These are phyloP conservation scores for Petroica traversi DNA, from an alignment of 2,113 vertebrate species.

Conservation along the genomic window DNA sequence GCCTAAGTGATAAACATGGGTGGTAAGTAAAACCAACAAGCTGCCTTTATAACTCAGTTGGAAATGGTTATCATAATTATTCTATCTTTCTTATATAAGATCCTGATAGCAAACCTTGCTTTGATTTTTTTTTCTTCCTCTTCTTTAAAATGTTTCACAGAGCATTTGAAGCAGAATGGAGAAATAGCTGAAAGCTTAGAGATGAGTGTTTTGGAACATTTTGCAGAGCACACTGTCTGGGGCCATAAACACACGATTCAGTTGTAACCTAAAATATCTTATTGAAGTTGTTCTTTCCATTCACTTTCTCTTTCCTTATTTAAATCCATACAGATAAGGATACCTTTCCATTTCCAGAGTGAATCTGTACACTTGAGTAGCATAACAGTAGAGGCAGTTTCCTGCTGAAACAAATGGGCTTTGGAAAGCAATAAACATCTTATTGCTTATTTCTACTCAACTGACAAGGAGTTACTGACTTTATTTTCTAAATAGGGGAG, in stretches of 20 bases:
- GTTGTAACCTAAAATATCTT: constrained; percentile 32
- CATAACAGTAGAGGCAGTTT: not conserved
- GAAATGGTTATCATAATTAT: not conserved
- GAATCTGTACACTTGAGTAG: constrained; percentile 30
- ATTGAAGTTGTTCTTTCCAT: constrained; percentile 42
- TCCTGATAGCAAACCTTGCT: not conserved
- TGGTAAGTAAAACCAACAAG: not conserved
- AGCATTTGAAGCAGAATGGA: not conserved
- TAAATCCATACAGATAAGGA: constrained; percentile 23
- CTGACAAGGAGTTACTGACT: not conserved
- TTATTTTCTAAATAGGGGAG: not conserved
- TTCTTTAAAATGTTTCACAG: not conserved
- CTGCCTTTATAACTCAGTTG: not conserved
- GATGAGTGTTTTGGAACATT: constrained; percentile 20
- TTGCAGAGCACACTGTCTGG: not conserved
- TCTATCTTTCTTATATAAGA: not conserved
- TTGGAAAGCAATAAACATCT: not conserved
- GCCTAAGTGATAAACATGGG: not conserved
- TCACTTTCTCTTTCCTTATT: constrained; percentile 12
- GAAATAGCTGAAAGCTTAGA: not conserved
- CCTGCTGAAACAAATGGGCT: not conserved
- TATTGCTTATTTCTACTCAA: not conserved
- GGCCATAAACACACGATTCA: not conserved
- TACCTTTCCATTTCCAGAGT: not conserved
- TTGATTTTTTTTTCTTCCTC: not conserved